Conservation (phyloP, 2,113 vertebrate genomes). For the Mus pahari region DNA sequence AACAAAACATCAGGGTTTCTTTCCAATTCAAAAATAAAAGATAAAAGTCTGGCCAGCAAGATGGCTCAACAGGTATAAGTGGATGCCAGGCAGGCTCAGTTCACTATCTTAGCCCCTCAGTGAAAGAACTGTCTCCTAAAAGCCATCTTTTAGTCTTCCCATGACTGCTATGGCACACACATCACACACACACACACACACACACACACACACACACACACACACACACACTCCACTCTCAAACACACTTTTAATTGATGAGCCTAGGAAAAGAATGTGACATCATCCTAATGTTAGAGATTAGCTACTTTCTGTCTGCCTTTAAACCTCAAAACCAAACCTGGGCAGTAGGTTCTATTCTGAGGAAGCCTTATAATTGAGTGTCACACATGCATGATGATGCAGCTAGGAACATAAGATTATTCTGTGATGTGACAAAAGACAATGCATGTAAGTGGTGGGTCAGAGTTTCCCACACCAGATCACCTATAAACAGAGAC, state of each 20-base stretch:
- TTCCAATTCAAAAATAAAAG: background rate
- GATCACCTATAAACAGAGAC: conserved; percentile 39
- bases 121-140: background rate
- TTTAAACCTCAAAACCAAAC: background rate
- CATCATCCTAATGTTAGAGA: background rate
- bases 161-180: too few relatives aligned
- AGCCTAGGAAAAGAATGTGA: background rate
- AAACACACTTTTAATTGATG: background rate
- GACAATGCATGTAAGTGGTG: conserved; percentile 48
- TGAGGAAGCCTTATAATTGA: background rate
- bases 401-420: background rate
- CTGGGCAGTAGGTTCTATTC: background rate
- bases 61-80: background rate
- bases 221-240: too few relatives aligned
- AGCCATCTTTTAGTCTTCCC: too few relatives aligned
- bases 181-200: too few relatives aligned
- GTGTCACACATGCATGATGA: background rate
- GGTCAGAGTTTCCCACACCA: background rate
- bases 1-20: background rate
- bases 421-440: conserved; percentile 25
- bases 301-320: background rate
- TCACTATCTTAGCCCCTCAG: background rate
- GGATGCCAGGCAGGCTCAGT: too few relatives aligned
- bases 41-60: background rate
- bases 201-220: too few relatives aligned